Evolutionary conservation across 2,113 vertebrate species (phyloP).

Genomic region (Protobothrops flavoviridis): DNA sequence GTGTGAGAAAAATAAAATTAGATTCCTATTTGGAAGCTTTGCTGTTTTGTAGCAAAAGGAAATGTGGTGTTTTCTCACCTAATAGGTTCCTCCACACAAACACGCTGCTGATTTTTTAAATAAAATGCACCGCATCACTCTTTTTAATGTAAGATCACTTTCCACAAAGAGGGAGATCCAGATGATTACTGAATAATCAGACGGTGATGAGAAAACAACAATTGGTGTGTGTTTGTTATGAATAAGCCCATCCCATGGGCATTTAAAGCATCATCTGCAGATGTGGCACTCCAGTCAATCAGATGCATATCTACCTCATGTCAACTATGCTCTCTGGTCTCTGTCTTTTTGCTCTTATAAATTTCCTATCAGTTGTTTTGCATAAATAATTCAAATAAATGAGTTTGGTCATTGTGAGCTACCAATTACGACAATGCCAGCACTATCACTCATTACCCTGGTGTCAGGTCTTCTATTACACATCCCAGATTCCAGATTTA

Average conservation of each 20-base stretch:
- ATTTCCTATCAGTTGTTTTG: constrained; percentile 58
- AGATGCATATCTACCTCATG: constrained; percentile 49
- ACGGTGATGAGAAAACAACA: constrained; percentile 30
- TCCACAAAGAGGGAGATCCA: constrained; percentile 31
- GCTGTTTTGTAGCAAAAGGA: neutral
- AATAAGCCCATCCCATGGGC: constrained; percentile 55
- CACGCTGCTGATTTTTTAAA: constrained; percentile 13
- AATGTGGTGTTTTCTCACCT: constrained; percentile 31
- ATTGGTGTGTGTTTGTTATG: constrained; percentile 34
- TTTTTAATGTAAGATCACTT: constrained; percentile 32
- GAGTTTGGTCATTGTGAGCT: constrained; percentile 47
- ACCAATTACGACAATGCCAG: constrained; percentile 54
- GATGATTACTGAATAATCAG: constrained; percentile 53
- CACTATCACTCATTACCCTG: constrained; percentile 52
- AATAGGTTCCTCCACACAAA: constrained; percentile 4
- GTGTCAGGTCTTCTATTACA: constrained; percentile 40
- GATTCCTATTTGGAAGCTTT: neutral
- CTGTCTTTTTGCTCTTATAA: constrained; percentile 56
- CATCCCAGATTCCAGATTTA: constrained; percentile 21
- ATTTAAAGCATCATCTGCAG: constrained; percentile 58
- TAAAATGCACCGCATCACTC: constrained; percentile 14
- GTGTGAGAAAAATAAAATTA: constrained; percentile 12
- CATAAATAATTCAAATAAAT: constrained; percentile 70
- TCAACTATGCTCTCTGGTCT: constrained; percentile 54
- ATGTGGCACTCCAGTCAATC: constrained; percentile 55